Conservation (phyloP, 2,113 vertebrate species). For the Aviceda subcristata region DNA sequence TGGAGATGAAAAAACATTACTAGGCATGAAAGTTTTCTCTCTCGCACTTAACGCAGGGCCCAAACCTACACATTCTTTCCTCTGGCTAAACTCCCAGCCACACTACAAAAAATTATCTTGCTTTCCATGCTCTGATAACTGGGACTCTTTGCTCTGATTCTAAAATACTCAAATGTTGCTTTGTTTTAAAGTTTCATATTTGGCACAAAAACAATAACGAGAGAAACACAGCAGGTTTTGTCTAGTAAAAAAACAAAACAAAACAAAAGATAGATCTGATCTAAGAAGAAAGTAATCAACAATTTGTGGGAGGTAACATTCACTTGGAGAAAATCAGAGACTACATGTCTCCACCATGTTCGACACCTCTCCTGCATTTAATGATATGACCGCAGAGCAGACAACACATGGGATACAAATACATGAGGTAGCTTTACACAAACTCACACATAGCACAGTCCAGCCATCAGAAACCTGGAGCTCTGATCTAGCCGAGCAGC, state of each 20-base stretch:
- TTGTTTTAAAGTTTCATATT: not conserved
- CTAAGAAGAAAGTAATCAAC: not conserved
- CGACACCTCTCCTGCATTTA: not conserved
- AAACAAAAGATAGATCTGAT: not conserved
- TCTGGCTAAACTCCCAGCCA: constrained; percentile 1
- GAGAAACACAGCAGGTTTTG: not conserved
- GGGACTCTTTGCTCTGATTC: not conserved
- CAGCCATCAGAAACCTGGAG: not conserved
- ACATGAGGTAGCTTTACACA: not conserved
- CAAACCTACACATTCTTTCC: not conserved
- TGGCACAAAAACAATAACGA: not conserved
- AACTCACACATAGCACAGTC: not conserved
- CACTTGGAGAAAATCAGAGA: not conserved
- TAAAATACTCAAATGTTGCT: constrained; percentile 14
- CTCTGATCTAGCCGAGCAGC: not conserved
- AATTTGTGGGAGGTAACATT: not conserved
- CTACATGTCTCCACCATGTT: not conserved
- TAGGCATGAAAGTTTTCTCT: not conserved
- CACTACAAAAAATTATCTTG: not conserved
- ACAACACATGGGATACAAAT: accelerated
- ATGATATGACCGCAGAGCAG: not conserved
- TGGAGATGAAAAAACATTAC: not conserved
- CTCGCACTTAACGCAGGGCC: not conserved
- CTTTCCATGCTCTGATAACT: not conserved
- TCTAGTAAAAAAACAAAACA: not conserved